Evolutionary conservation across 2,888 invertebrate genomes (phyloP).

Genomic region (Zaprionus bogoriensis): DNA sequence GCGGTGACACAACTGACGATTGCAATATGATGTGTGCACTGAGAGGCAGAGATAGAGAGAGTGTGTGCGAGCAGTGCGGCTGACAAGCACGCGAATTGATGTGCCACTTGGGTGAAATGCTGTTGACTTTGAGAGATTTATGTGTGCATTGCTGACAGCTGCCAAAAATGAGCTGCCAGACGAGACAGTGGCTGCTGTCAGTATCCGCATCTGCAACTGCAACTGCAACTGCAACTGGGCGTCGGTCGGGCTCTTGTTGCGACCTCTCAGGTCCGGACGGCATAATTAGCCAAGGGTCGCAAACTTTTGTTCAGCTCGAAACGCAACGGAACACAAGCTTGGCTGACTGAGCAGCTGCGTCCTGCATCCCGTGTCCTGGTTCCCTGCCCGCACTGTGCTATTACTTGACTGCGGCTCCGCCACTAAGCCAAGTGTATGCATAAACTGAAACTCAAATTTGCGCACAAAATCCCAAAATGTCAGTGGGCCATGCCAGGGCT

Average conservation of each 20-base stretch:
- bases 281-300: constrained; percentile 59
- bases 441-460: constrained; percentile 66
- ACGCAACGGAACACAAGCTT: constrained; percentile 32
- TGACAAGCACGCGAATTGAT: constrained; percentile 74
- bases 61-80: constrained; percentile 25
- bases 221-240: constrained; percentile 16
- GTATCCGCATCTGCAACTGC: constrained; percentile 9
- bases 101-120: constrained; percentile 71
- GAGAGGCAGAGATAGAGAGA: not conserved
- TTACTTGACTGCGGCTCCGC: not conserved
- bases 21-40: constrained; percentile 69
- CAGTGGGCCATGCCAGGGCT: constrained; percentile 45
- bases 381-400: not conserved
- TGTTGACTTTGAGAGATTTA: constrained; percentile 76
- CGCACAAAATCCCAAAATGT: constrained; percentile 66
- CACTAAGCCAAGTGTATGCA: constrained; percentile 48
- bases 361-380: too few species aligned
- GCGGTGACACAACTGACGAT: constrained; percentile 73
- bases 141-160: constrained; percentile 61
- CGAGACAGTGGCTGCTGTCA: constrained; percentile 4
- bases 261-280: constrained; percentile 39
- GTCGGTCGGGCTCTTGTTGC: not conserved
- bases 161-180: constrained; percentile 66
- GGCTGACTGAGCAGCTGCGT: constrained; percentile 43
- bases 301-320: constrained; percentile 34